phyloP scores from a whole-genome alignment of 2,888 invertebrate species.

The Petrolisthes manimaculis region DNA sequence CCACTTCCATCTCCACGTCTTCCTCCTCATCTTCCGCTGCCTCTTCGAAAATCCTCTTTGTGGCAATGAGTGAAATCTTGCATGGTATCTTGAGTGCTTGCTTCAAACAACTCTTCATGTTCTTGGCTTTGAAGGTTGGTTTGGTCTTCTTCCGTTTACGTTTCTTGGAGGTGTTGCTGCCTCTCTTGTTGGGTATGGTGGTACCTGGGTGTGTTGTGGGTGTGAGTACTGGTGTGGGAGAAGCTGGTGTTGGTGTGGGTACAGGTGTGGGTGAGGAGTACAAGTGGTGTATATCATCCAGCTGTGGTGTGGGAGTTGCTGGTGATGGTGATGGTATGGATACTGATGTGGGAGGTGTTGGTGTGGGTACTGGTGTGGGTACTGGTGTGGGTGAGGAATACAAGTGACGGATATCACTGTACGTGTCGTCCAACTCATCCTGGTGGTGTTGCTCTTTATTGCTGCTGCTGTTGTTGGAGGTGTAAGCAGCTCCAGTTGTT shows the following conservation, averaged over 20 bases:
- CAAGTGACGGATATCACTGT: slow-evolving; percentile 41
- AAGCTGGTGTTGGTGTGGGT: background rate
- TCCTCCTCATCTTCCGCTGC: slow-evolving; percentile 40
- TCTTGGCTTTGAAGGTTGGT: slow-evolving; percentile 49
- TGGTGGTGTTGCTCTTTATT: background rate
- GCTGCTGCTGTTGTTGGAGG: background rate
- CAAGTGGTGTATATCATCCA: slow-evolving; percentile 36
- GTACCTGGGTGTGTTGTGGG: background rate
- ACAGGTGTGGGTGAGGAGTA: slow-evolving; percentile 43
- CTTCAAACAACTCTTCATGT: slow-evolving; percentile 42
- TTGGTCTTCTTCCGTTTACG: slow-evolving; percentile 40
- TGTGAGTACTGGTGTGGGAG: no score
- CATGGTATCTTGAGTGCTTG: slow-evolving; percentile 50
- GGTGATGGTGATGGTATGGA: background rate
- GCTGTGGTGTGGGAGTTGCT: background rate
- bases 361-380: background rate
- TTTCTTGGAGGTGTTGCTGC: slow-evolving; percentile 5
- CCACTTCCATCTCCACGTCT: slow-evolving; percentile 35
- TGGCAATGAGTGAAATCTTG: slow-evolving; percentile 47
- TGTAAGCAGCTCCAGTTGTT: background rate
- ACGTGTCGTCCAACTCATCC: slow-evolving; percentile 40
- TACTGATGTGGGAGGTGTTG: background rate
- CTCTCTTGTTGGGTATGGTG: background rate
- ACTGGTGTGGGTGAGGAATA: slow-evolving; percentile 43
- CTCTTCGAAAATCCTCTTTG: slow-evolving; percentile 55